Conservation (phyloP, 2,888 invertebrate genomes). For the Embidobia sp. region DNA sequence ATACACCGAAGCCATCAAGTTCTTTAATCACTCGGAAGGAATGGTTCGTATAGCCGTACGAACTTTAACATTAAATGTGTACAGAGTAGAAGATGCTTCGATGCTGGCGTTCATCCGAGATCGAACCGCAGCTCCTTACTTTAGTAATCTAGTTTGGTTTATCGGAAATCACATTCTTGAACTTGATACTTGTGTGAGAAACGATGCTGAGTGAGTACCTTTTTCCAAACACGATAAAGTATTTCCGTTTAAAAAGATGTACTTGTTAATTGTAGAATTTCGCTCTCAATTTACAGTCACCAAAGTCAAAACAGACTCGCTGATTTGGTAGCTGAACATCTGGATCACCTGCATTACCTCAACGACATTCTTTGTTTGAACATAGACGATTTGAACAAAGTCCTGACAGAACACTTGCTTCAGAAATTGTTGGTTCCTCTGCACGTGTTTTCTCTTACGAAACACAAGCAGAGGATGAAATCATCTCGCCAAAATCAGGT, state of each 20-base stretch:
- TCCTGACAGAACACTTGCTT: constrained; percentile 95
- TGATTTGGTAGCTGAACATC: constrained; percentile 97
- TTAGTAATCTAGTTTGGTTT: constrained; percentile 99
- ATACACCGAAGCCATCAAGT: constrained; percentile 99
- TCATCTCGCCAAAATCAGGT: constrained; percentile 74
- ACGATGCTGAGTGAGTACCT: constrained; percentile 98
- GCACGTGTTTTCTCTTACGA: constrained; percentile 94
- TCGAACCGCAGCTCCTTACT: constrained; percentile 98
- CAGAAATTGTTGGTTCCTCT: constrained; percentile 96
- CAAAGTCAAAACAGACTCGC: constrained; percentile 94
- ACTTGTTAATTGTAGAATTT: too few relatives aligned
- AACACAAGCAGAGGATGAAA: constrained; percentile 65
- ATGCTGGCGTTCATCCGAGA: constrained; percentile 98
- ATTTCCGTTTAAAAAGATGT: too few relatives aligned
- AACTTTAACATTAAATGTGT: constrained; percentile 98
- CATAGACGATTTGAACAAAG: constrained; percentile 95
- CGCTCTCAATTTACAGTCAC: constrained; percentile 85
- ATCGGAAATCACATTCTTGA: constrained; percentile 99
- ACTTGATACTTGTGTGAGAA: constrained; percentile 95
- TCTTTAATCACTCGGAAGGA: constrained; percentile 99
- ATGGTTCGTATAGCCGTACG: constrained; percentile 99
- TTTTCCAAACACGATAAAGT: too few relatives aligned
- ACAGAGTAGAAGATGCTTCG: constrained; percentile 94
- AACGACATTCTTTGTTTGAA: constrained; percentile 97
- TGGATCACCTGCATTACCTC: constrained; percentile 98